Percentiles rank a stretch among this genome's conserved stretches.
These are phyloP conservation scores for Peromyscus californicus DNA, from an alignment of 2,113 vertebrate species.

Conservation along the genomic window DNA sequence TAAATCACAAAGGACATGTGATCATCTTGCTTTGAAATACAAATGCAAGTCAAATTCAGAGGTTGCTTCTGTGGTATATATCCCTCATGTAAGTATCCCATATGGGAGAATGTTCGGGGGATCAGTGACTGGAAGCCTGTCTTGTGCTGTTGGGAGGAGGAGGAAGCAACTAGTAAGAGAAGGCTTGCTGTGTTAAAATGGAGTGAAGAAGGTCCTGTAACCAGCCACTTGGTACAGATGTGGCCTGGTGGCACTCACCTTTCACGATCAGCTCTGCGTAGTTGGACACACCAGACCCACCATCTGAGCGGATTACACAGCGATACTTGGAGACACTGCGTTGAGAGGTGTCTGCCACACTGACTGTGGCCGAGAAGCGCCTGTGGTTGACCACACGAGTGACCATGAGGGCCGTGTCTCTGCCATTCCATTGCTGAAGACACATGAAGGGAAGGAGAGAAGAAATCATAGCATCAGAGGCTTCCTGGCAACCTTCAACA, in stretches of 20 bases:
- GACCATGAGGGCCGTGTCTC: constrained; percentile 96
- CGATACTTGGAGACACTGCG: constrained; percentile 96
- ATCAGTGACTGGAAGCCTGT: too few relatives aligned
- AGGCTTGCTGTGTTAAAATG: not conserved
- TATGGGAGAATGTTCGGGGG: accelerated
- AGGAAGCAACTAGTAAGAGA: not conserved
- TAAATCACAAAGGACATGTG: not conserved
- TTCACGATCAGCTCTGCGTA: constrained; percentile 98
- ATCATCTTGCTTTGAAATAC: constrained; percentile 5
- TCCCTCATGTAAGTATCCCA: not conserved
- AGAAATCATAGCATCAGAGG: not conserved
- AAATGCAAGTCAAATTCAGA: not conserved
- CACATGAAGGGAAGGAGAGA: constrained; percentile 1
- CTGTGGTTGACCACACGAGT: constrained; percentile 97
- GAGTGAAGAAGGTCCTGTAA: not conserved
- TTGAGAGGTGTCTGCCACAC: constrained; percentile 95
- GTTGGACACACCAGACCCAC: constrained; percentile 97
- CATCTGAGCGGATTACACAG: constrained; percentile 96
- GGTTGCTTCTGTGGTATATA: not conserved
- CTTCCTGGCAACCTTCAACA: not conserved
- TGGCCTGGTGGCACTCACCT: constrained; percentile 87
- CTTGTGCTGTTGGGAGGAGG: not conserved
- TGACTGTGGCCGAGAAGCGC: constrained; percentile 96
- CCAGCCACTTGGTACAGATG: accelerated
- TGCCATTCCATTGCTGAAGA: constrained; percentile 97